phyloP scores from a whole-genome alignment of 2,113 vertebrate species.

The Tretioscincus oriximinensis region DNA sequence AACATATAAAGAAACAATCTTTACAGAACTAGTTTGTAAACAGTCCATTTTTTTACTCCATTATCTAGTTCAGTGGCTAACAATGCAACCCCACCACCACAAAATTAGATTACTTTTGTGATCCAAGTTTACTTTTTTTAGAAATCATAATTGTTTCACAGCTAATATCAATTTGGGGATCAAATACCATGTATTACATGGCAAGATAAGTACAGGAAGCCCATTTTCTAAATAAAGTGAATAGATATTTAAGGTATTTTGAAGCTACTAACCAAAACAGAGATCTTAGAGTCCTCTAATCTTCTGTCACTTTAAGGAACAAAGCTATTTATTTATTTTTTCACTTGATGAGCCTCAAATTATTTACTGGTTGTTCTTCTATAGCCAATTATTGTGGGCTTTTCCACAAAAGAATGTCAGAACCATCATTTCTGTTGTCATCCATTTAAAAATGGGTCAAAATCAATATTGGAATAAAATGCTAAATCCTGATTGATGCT shows the following conservation, averaged over 20 bases:
- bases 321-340: background rate
- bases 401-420: conserved; percentile 10
- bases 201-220: background rate
- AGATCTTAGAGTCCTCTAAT: background rate
- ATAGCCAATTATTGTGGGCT: background rate
- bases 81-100: background rate
- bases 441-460: background rate
- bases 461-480: background rate
- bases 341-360: background rate
- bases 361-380: background rate
- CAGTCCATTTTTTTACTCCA: background rate
- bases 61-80: background rate
- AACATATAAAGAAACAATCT: background rate
- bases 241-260: background rate
- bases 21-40: background rate
- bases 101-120: background rate
- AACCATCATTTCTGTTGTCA: background rate
- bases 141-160: background rate
- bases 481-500: background rate
- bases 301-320: background rate
- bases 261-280: background rate
- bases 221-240: background rate
- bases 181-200: background rate
- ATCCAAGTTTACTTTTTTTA: background rate
- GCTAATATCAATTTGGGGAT: background rate